Percentiles rank a stretch among this genome's conserved stretches.
phyloP scores from a whole-genome alignment of 2,113 vertebrate species.

The Rhinichthys klamathensis region DNA sequence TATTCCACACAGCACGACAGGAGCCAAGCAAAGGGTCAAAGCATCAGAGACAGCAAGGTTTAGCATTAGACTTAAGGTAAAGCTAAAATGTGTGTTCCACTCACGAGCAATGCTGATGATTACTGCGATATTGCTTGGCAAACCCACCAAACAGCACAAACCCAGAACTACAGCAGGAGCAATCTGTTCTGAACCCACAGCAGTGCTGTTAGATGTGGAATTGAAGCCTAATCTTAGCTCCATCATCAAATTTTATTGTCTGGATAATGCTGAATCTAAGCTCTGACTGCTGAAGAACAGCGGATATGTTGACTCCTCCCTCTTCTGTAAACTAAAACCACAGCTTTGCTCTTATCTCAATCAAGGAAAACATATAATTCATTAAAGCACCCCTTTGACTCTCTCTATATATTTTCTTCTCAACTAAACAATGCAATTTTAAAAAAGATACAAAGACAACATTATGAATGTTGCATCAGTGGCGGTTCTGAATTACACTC shows the following conservation, averaged over 20 bases:
- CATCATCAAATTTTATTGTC: neutral
- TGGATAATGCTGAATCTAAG: neutral
- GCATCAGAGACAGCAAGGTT: conserved; percentile 74
- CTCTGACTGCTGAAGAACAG: neutral
- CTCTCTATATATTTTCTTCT: too few relatives aligned
- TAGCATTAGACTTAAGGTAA: conserved; percentile 71
- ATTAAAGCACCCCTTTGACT: too few relatives aligned
- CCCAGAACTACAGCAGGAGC: conserved; percentile 47
- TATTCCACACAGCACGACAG: conserved; percentile 72
- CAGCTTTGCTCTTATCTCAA: too few relatives aligned
- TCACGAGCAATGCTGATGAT: conserved; percentile 67
- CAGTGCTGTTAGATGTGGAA: conserved; percentile 11
- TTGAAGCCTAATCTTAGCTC: neutral
- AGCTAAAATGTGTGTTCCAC: conserved; percentile 61
- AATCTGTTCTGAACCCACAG: neutral
- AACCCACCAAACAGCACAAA: conserved; percentile 53
- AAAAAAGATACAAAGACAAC: too few relatives aligned
- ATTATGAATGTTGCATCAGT: too few relatives aligned
- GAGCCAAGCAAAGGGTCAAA: conserved; percentile 68
- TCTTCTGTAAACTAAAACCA: neutral
- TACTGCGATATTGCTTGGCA: conserved; percentile 73
- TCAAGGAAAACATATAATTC: too few relatives aligned
- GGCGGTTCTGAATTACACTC: too few relatives aligned
- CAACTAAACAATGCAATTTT: too few relatives aligned
- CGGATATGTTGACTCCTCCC: neutral